Conservation (phyloP, 1,140 invertebrate species). For the Aphelinus certus region DNA sequence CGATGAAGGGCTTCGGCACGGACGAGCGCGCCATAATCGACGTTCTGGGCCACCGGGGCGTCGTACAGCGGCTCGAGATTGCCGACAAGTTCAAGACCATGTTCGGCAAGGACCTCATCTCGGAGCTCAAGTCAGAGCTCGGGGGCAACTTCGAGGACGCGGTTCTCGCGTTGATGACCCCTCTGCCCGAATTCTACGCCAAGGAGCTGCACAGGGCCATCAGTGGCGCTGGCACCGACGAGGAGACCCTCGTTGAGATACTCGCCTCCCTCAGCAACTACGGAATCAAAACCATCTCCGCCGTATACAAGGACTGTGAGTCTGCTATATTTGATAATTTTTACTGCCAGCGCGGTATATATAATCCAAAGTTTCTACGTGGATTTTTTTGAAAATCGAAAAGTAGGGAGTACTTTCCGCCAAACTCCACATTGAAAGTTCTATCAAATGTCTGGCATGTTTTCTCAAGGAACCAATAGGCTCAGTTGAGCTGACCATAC, state of each 20-base stretch:
- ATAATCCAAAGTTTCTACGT: no score
- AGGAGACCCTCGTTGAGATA: constrained; percentile 90
- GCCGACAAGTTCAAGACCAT: constrained; percentile 91
- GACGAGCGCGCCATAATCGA: constrained; percentile 93
- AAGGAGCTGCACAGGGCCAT: constrained; percentile 89
- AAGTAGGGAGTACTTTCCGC: no score
- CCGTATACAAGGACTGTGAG: constrained; percentile 87
- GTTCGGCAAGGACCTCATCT: constrained; percentile 92
- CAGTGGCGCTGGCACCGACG: constrained; percentile 84
- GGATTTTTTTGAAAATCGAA: no score
- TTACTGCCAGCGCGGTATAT: no score
- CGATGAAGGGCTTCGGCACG: constrained; percentile 94
- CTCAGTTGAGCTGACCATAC: no score
- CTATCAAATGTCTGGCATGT: no score
- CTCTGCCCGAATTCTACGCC: constrained; percentile 88
- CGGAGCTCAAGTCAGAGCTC: constrained; percentile 88
- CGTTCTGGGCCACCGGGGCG: constrained; percentile 84
- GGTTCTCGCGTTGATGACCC: constrained; percentile 85
- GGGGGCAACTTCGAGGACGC: constrained; percentile 91
- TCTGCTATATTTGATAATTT: constrained; percentile 37
- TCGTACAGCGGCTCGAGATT: constrained; percentile 90
- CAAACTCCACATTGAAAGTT: no score
- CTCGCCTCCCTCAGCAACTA: constrained; percentile 89
- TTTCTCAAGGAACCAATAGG: no score
- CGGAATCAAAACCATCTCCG: constrained; percentile 84